Conservation (phyloP, 2,888 invertebrate genomes). For the Andricus quercusramuli region DNA sequence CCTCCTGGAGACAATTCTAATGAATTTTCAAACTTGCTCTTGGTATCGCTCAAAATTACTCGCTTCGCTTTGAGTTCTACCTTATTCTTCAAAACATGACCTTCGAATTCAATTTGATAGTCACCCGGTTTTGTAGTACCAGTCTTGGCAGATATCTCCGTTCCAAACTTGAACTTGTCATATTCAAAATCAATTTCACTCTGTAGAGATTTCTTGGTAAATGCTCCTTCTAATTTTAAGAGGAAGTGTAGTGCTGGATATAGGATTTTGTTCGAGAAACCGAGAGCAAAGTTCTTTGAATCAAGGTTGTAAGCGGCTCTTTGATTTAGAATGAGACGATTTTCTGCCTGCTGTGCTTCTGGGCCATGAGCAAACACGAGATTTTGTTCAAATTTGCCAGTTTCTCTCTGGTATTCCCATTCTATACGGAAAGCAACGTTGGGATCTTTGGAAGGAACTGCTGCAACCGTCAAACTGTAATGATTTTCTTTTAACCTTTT, state of each 20-base stretch:
- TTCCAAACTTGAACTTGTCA: slow-evolving; percentile 81
- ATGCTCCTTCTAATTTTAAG: slow-evolving; percentile 81
- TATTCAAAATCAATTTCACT: slow-evolving; percentile 82
- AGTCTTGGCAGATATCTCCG: slow-evolving; percentile 78
- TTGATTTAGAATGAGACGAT: slow-evolving; percentile 79
- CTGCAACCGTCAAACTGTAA: slow-evolving; percentile 79
- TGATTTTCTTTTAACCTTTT: slow-evolving; percentile 77
- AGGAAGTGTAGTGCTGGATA: slow-evolving; percentile 66
- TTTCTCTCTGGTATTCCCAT: slow-evolving; percentile 80
- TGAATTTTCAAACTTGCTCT: slow-evolving; percentile 83
- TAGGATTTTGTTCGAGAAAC: slow-evolving; percentile 79
- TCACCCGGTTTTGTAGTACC: slow-evolving; percentile 79
- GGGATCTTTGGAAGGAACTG: slow-evolving; percentile 83
- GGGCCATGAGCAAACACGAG: slow-evolving; percentile 83
- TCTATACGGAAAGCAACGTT: slow-evolving; percentile 82
- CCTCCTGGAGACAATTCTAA: slow-evolving; percentile 82
- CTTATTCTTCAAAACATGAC: slow-evolving; percentile 79
- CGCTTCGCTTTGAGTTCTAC: slow-evolving; percentile 81
- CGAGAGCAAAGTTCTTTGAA: slow-evolving; percentile 78
- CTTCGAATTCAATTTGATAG: slow-evolving; percentile 81
- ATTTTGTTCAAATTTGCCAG: slow-evolving; percentile 78
- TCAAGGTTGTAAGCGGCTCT: slow-evolving; percentile 54
- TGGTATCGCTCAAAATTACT: slow-evolving; percentile 80
- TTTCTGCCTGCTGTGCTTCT: slow-evolving; percentile 81
- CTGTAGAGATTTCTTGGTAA: slow-evolving; percentile 81